Evolutionary conservation across 2,113 vertebrate species (phyloP).

Genomic region (Sterrhoptilus dennistouni): DNA sequence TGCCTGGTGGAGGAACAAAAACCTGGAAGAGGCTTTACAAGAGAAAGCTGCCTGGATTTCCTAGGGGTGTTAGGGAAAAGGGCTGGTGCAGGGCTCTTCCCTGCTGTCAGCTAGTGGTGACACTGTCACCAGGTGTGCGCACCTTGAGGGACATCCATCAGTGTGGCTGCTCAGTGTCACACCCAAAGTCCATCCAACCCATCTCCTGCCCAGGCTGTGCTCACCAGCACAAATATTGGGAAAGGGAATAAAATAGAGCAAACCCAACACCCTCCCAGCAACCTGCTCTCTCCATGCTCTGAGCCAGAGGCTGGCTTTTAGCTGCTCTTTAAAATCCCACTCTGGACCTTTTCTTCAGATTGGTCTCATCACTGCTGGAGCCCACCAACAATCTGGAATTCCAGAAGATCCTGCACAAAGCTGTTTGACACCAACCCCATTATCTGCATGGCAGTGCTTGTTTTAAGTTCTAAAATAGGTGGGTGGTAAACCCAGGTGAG

Average conservation of each 20-base stretch:
- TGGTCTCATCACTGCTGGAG: neutral
- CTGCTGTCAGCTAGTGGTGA: neutral
- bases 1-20: neutral
- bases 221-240: neutral
- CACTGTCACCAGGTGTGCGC: rapidly evolving
- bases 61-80: neutral
- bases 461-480: neutral
- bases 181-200: neutral
- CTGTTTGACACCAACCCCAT: neutral
- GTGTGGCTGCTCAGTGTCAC: rapidly evolving
- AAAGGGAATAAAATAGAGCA: neutral
- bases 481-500: neutral
- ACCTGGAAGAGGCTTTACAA: neutral
- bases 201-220: neutral
- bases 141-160: neutral
- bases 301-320: neutral
- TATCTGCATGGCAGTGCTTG: neutral
- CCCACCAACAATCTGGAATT: neutral
- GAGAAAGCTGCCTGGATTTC: neutral
- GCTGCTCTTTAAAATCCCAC: neutral
- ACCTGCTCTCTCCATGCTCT: neutral
- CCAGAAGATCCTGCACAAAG: neutral
- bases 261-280: neutral
- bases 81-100: neutral
- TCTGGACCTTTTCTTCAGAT: neutral